Percentiles rank a stretch among this genome's conserved stretches.
phyloP scores from a whole-genome alignment of 2,113 vertebrate species.

The Abramis brama region DNA sequence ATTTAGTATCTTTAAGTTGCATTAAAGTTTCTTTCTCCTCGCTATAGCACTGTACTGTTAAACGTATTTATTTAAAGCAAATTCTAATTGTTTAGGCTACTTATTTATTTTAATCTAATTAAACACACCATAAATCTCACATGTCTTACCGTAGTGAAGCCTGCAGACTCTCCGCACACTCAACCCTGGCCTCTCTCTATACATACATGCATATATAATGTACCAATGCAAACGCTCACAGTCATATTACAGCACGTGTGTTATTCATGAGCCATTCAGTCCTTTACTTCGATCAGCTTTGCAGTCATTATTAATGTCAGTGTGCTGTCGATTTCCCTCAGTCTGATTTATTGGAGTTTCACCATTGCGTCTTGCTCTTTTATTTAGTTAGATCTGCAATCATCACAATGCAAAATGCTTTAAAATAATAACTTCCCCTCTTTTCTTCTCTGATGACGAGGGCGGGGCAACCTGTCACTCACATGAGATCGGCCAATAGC shows the following conservation, averaged over 20 bases:
- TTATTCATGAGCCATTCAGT: background rate
- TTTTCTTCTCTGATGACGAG: no score
- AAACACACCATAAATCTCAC: background rate
- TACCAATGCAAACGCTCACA: background rate
- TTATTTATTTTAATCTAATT: no score
- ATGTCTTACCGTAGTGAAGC: background rate
- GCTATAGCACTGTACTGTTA: no score
- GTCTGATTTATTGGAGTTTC: no score
- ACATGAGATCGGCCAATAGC: no score
- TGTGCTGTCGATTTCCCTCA: background rate
- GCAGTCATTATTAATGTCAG: background rate
- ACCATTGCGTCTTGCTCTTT: background rate
- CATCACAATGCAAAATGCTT: background rate
- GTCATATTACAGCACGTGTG: background rate
- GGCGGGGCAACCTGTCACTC: no score
- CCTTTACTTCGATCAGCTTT: background rate
- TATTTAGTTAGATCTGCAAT: background rate
- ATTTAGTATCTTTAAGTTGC: no score
- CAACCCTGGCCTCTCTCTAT: background rate
- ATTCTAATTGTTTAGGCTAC: no score
- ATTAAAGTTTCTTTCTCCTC: no score
- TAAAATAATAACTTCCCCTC: background rate
- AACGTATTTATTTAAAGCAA: no score
- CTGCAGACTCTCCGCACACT: background rate
- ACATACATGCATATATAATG: background rate